Conservation (phyloP, 2,888 invertebrate genomes). For the Andrena minutula region DNA sequence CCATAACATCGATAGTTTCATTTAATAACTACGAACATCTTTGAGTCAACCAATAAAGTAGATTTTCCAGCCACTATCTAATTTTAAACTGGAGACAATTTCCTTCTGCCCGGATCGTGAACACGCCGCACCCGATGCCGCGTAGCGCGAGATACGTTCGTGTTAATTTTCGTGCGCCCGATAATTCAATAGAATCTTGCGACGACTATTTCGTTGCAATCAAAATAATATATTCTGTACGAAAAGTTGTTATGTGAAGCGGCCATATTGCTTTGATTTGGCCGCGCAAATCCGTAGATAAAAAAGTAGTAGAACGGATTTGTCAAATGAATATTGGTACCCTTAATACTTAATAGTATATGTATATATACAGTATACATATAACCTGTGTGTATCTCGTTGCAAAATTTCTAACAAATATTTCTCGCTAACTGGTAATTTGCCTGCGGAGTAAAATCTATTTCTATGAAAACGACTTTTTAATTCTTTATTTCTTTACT, state of each 20-base stretch:
- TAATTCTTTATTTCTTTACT: background rate
- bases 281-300: slow-evolving; percentile 66
- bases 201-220: slow-evolving; percentile 46
- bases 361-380: background rate
- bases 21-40: slow-evolving; percentile 59
- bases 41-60: slow-evolving; percentile 62
- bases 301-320: slow-evolving; percentile 43
- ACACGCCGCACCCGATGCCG: background rate
- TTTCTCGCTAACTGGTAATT: background rate
- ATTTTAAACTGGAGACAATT: slow-evolving; percentile 21
- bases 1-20: slow-evolving; percentile 40
- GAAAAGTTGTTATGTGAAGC: slow-evolving; percentile 71
- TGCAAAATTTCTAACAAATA: background rate
- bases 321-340: slow-evolving; percentile 13
- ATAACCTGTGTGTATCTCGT: background rate
- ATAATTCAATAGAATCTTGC: slow-evolving; percentile 25
- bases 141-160: background rate
- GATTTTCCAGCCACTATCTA: slow-evolving; percentile 45
- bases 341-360: too few relatives aligned
- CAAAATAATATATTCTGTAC: slow-evolving; percentile 66
- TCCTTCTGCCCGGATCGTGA: background rate
- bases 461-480: background rate
- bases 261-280: slow-evolving; percentile 75
- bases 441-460: background rate
- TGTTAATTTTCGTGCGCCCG: slow-evolving; percentile 1